Percentiles rank a stretch among this genome's conserved stretches.
Evolutionary conservation across 1,140 invertebrate species (phyloP).

Genomic region (Drosophila tani): DNA sequence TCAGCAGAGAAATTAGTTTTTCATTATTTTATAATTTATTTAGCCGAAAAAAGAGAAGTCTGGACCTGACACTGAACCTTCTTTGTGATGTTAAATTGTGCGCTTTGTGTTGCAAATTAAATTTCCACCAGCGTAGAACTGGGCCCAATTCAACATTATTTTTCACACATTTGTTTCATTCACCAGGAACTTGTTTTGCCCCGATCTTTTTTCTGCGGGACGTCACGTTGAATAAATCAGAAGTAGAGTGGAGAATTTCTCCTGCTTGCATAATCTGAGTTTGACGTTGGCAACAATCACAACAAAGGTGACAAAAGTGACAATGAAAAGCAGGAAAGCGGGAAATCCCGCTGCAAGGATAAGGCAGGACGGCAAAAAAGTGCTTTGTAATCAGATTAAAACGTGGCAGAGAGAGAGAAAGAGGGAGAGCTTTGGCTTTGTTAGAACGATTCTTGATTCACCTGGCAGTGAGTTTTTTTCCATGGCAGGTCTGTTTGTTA

Average conservation of each 20-base stretch:
- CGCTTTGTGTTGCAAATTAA: constrained; percentile 13
- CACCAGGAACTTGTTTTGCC: constrained; percentile 8
- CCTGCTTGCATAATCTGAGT: constrained; percentile 41
- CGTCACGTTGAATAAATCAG: constrained; percentile 34
- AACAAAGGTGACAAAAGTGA: constrained; percentile 57
- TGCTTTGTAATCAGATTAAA: constrained; percentile 62
- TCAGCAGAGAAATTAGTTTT: not conserved
- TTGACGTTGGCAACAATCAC: constrained; percentile 48
- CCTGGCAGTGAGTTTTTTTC: constrained; percentile 5
- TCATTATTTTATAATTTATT: not conserved
- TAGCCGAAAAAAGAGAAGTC: not conserved
- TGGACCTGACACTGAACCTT: constrained; percentile 14
- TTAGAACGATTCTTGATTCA: constrained; percentile 43
- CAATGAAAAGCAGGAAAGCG: constrained; percentile 40
- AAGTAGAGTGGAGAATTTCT: not conserved
- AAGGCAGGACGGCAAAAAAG: constrained; percentile 37
- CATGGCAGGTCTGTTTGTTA: constrained; percentile 33
- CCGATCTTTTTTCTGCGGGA: not conserved
- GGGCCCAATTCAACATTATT: constrained; percentile 19
- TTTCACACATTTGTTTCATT: constrained; percentile 37
- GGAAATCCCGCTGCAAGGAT: constrained; percentile 32
- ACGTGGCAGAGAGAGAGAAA: constrained; percentile 3
- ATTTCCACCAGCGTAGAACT: not conserved
- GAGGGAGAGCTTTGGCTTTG: constrained; percentile 23
- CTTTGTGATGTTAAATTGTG: constrained; percentile 22